Percentiles rank a stretch among this genome's conserved stretches.
These are phyloP conservation scores for Coendou prehensilis DNA, from an alignment of 2,797 vertebrate species.

Conservation along the genomic window DNA sequence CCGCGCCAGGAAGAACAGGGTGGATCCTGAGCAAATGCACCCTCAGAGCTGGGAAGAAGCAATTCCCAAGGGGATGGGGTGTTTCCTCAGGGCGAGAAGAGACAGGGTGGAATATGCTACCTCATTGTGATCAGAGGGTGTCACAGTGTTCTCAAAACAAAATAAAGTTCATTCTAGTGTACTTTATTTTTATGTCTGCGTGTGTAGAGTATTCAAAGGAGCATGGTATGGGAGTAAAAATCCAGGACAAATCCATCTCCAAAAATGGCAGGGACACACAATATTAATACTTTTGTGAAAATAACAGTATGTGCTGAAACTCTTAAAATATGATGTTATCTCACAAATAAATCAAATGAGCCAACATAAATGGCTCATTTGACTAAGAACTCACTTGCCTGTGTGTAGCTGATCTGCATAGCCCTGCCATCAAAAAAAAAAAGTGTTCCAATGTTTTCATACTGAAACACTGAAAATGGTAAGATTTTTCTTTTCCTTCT, in stretches of 20 bases:
- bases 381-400: neutral
- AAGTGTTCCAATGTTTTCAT: neutral
- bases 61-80: neutral
- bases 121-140: neutral
- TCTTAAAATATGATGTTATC: neutral
- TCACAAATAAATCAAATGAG: constrained; percentile 26
- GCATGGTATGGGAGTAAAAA: neutral
- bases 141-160: neutral
- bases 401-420: neutral
- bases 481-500: constrained; percentile 50
- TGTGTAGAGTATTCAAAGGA: neutral
- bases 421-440: neutral
- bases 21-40: neutral
- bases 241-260: neutral
- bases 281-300: neutral
- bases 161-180: constrained; percentile 20
- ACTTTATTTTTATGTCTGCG: neutral
- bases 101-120: neutral
- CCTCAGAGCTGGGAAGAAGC: neutral
- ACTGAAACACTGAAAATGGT: neutral
- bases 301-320: neutral
- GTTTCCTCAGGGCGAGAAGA: neutral
- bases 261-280: neutral
- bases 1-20: neutral
- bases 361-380: neutral